Base-by-base conservation (phyloP, 2,797 vertebrate genomes). In the Chelon labrosus region DNA sequence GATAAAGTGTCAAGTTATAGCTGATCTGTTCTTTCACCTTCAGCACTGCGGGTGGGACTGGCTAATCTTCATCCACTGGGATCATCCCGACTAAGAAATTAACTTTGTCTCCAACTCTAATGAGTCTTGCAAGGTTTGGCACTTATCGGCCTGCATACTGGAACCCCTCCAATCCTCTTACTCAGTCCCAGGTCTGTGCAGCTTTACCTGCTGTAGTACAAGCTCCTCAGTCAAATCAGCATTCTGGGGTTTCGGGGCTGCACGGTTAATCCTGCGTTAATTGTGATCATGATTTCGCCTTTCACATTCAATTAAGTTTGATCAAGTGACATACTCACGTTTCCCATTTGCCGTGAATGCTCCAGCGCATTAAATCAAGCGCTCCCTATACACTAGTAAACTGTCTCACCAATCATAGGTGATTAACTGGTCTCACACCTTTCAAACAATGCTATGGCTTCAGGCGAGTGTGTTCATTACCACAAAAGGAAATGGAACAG, bases 261-360 rank as follows among this genome's bases (percentile, higher is more conserved):
- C 59, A 25, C 27, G 63, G 75, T 88, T 75, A 86, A 85, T 79
- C 60, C 46, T 16, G 50, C 1, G 8, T 44, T 84, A 86, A 89
- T 72, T 61, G 70, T 56, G 31, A 71, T 71, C 22, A 42, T 54
- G 68, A 63, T 80, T 88, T 77, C 58, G 20, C 35, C 44, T 74
- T 79, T 85, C 78, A 71, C 56, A 79, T 75, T 80, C 59, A 87
- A 87, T 85, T 88, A 85, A 66, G 41, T 57, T 35, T 70, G 63
- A 87, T 74, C 41, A 71, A 70, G 70, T 70, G 64, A 81, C 73
- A 80, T 56, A 38, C 56, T 79, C 83, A 80, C 83, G 70, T 82
- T 88, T 74, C 76, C 55, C 22, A 73, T 74, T 68, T 62, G 75
- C 65, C 65, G 12, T 13, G 54, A 62, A 67, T 44, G 38, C 66